Evolutionary conservation across 1,140 invertebrate genomes (phyloP).

Genomic region (Riptortus pedestris): DNA sequence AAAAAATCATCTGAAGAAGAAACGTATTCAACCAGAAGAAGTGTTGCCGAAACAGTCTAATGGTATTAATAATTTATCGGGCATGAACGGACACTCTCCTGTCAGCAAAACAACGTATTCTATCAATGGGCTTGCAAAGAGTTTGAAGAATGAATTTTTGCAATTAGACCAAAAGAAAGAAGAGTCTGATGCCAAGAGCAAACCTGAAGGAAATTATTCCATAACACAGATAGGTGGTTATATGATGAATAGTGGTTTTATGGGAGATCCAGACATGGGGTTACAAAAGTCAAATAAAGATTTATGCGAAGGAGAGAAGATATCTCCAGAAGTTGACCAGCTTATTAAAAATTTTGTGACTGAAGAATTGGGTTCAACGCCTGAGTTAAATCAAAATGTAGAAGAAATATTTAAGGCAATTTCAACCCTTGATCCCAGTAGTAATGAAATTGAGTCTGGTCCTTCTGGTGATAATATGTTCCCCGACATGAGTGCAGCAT

Average conservation of each 20-base stretch:
- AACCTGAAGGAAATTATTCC: slow-evolving; percentile 6
- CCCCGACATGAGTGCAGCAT: slow-evolving; percentile 41
- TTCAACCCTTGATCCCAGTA: slow-evolving; percentile 48
- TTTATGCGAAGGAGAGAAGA: background rate
- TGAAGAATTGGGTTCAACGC: slow-evolving; percentile 34
- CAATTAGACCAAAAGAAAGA: slow-evolving; percentile 38
- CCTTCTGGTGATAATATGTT: slow-evolving; percentile 43
- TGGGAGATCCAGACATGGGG: slow-evolving; percentile 57
- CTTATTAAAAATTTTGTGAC: slow-evolving; percentile 39
- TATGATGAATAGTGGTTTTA: slow-evolving; percentile 47
- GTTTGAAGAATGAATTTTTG: slow-evolving; percentile 36
- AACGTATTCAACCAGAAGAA: slow-evolving; percentile 25
- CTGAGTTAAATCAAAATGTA: slow-evolving; percentile 46
- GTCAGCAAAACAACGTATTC: slow-evolving; percentile 33
- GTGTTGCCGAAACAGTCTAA: slow-evolving; percentile 11
- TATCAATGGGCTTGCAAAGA: slow-evolving; percentile 31
- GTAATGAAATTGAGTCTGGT: slow-evolving; percentile 44
- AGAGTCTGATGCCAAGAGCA: slow-evolving; percentile 9
- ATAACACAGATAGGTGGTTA: slow-evolving; percentile 31
- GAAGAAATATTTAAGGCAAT: slow-evolving; percentile 55
- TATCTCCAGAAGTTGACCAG: slow-evolving; percentile 39
- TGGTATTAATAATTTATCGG: slow-evolving; percentile 3
- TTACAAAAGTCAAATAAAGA: slow-evolving; percentile 34
- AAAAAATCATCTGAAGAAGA: slow-evolving; percentile 6
- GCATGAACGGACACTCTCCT: slow-evolving; percentile 31